These are phyloP conservation scores for Hyposoter dolosus DNA, from an alignment of 2,888 invertebrate genomes.

Conservation along the genomic window DNA sequence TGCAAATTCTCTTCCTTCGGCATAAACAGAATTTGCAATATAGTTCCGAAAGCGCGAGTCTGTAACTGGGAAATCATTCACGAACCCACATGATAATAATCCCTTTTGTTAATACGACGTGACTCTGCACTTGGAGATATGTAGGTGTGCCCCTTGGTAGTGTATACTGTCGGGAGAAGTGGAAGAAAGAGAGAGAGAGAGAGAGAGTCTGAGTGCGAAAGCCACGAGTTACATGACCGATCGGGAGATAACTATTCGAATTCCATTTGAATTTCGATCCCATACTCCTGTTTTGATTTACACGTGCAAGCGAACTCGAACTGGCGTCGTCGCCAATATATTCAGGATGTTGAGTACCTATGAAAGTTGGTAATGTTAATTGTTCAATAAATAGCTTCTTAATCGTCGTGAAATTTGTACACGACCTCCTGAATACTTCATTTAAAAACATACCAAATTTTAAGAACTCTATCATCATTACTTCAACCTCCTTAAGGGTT, in stretches of 20 bases:
- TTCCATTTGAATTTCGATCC: constrained; percentile 81
- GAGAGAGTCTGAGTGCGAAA: constrained; percentile 1
- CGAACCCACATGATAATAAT: constrained; percentile 15
- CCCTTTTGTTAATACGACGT: constrained; percentile 18
- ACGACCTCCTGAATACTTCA: too few relatives aligned
- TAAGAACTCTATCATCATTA: neutral
- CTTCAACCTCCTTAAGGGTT: too few relatives aligned
- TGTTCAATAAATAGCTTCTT: too few relatives aligned
- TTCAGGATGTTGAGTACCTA: neutral
- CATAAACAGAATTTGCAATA: neutral
- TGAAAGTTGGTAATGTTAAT: too few relatives aligned
- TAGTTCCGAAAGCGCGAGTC: neutral
- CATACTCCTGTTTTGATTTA: constrained; percentile 71
- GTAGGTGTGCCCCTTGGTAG: neutral
- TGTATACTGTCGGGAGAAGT: neutral
- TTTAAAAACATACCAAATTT: too few relatives aligned
- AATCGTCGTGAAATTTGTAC: too few relatives aligned
- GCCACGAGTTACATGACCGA: constrained; percentile 49
- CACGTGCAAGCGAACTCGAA: constrained; percentile 75
- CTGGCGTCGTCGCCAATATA: constrained; percentile 11
- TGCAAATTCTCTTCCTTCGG: constrained; percentile 8
- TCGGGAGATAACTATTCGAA: constrained; percentile 76
- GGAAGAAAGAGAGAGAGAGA: neutral
- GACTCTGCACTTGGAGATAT: constrained; percentile 21
- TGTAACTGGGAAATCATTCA: constrained; percentile 34